Evolutionary conservation across 2,888 invertebrate species (phyloP), one percentile per base, ranked within the genome.

Genomic region (Drosophila rubida): DNA sequence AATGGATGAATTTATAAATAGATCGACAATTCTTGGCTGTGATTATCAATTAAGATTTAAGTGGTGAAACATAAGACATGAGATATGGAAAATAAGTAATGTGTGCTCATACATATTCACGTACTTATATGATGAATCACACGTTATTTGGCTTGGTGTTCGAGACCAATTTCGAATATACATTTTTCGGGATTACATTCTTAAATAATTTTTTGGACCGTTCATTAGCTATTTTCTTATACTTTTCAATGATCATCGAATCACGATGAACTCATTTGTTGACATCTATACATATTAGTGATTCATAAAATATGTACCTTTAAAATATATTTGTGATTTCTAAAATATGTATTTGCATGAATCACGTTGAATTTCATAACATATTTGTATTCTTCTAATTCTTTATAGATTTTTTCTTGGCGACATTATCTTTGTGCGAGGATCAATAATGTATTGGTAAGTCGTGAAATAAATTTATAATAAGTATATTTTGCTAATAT

Each of bases 21-120:
- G 71, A 50, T 22, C 13, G 27, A 9, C 4, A 66, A 51, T 41
- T 72, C 63, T 86, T 63, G 66, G 54, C 80, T 77, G 69, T 61
- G 75, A 72, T 72, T 69, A 67, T 72, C 78, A 81, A 81, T 77
- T 69, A 74, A 67, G 62, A 77, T 77, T 74, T 72, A 72, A 64
- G 64, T 64, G 71, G 62, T 86, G 84, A 83, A 83, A 86, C 63
- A 69, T 62, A 72, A 86, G 80, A 71, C 19, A 19, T 78, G 80
- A 66, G 58, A 66, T 30, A 71, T 83, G 16, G 48, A 46, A 46
- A 13, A 46, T 37, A 57, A 23, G 14, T 32, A 50, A 45, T 39
- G 42, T 48, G 25, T 50, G 7, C 23, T 35, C 7, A 44, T 44
- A 49, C 14, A 32, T 41, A 50, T 45, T 48, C 9, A 39, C 37